Percentiles rank a stretch among this genome's conserved stretches.
These are phyloP conservation scores for Clanis bilineata DNA, from an alignment of 2,888 invertebrate species.

Conservation along the genomic window DNA sequence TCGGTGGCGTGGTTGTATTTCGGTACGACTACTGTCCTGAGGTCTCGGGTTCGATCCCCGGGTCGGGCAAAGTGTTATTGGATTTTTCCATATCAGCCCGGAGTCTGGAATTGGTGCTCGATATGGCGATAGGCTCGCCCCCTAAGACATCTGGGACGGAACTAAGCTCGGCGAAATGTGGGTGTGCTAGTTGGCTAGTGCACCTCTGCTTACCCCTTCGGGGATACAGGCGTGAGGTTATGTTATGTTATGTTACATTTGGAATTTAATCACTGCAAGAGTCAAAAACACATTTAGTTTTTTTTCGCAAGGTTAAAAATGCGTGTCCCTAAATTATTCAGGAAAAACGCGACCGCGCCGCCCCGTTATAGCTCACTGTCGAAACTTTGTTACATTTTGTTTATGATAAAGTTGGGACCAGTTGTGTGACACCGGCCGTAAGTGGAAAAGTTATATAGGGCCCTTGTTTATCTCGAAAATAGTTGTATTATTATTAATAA, in stretches of 20 bases:
- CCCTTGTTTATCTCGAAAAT: constrained; percentile 44
- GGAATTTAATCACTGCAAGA: neutral
- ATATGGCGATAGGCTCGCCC: too few relatives aligned
- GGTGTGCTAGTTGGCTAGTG: too few relatives aligned
- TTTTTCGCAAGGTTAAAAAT: constrained; percentile 37
- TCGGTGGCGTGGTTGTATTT: too few relatives aligned
- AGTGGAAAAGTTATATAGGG: constrained; percentile 54
- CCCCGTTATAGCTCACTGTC: constrained; percentile 41
- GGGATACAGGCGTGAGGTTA: too few relatives aligned
- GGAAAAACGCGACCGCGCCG: constrained; percentile 35
- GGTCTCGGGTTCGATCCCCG: too few relatives aligned
- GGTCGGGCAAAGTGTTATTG: too few relatives aligned
- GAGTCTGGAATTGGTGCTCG: too few relatives aligned
- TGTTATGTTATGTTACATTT: neutral
- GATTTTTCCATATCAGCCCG: too few relatives aligned
- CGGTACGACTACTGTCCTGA: too few relatives aligned
- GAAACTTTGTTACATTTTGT: constrained; percentile 55
- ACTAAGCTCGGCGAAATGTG: too few relatives aligned
- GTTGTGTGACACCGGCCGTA: constrained; percentile 47
- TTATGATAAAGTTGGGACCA: constrained; percentile 55
- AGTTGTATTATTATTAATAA: constrained; percentile 29
- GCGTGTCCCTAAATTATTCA: constrained; percentile 34
- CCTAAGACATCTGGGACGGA: too few relatives aligned
- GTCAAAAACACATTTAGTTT: constrained; percentile 25
- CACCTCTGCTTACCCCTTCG: too few relatives aligned